A percentile compares a stretch with the other conserved stretches of the same genome.
These are phyloP conservation scores for Microplitis deprimator DNA, from an alignment of 2,888 invertebrate species.

Conservation along the genomic window DNA sequence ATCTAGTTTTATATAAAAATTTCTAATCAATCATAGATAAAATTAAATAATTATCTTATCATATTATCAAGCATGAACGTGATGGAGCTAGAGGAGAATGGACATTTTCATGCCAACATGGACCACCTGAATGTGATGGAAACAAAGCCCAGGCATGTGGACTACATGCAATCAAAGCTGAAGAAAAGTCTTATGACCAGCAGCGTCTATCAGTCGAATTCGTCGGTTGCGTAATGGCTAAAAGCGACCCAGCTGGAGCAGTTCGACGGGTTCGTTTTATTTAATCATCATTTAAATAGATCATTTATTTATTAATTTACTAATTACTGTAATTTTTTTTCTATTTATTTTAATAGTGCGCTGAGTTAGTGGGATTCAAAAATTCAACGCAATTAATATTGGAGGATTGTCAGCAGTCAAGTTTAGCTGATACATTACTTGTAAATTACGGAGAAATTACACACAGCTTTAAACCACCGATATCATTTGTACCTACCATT, in stretches of 20 bases:
- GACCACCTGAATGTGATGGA: constrained; percentile 72
- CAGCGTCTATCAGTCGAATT: constrained; percentile 59
- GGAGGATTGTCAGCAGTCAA: constrained; percentile 58
- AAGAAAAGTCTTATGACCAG: constrained; percentile 48
- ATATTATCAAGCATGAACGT: constrained; percentile 43
- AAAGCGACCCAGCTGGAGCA: constrained; percentile 54
- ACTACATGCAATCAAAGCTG: constrained; percentile 64
- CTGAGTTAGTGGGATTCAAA: constrained; percentile 56
- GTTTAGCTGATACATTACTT: constrained; percentile 65
- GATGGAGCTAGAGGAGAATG: constrained; percentile 55
- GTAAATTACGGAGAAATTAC: constrained; percentile 68
- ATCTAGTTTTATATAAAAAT: background rate
- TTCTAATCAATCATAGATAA: background rate
- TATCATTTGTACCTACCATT: constrained; percentile 71
- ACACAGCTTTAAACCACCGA: constrained; percentile 56
- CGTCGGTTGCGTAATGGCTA: constrained; percentile 70
- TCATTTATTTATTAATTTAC: background rate
- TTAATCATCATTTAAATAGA: background rate
- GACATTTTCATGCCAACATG: constrained; percentile 73
- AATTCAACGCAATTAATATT: constrained; percentile 52
- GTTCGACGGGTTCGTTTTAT: constrained; percentile 57
- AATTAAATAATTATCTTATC: no score
- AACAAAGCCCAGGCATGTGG: constrained; percentile 74
- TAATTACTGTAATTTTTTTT: background rate
- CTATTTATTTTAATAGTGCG: constrained; percentile 65